Percentiles rank a stretch among this genome's conserved stretches.
These are phyloP conservation scores for Lysiphlebus fabarum DNA, from an alignment of 1,140 invertebrate species.

Conservation along the genomic window DNA sequence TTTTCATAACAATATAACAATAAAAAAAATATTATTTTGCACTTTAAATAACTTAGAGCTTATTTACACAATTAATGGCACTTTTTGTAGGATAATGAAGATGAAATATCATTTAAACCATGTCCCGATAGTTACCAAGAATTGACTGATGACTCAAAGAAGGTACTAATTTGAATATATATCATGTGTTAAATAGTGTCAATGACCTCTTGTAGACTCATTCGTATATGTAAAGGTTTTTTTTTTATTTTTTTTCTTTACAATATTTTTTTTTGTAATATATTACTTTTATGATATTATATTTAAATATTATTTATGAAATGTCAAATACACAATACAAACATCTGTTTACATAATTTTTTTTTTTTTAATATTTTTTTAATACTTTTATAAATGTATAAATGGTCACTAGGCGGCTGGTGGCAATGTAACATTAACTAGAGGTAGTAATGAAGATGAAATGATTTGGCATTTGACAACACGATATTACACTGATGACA, in stretches of 20 bases:
- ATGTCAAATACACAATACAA: slow-evolving; percentile 6
- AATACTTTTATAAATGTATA: slow-evolving; percentile 20
- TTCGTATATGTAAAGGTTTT: slow-evolving; percentile 1
- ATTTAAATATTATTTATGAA: slow-evolving; percentile 19
- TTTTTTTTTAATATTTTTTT: slow-evolving; percentile 19
- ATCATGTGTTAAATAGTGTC: slow-evolving; percentile 16
- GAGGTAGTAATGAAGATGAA: slow-evolving; percentile 51
- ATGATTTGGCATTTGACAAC: slow-evolving; percentile 54
- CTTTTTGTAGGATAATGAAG: slow-evolving; percentile 39
- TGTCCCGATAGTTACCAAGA: slow-evolving; percentile 55
- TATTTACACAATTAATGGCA: not conserved
- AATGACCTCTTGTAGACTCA: slow-evolving; percentile 1
- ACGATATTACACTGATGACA: slow-evolving; percentile 68
- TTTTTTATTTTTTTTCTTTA: slow-evolving; percentile 20
- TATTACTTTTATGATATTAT: slow-evolving; percentile 3
- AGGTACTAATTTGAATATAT: slow-evolving; percentile 46
- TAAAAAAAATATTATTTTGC: not conserved
- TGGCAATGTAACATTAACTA: slow-evolving; percentile 53
- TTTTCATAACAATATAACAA: not conserved
- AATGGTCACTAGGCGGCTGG: slow-evolving; percentile 40
- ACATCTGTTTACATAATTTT: slow-evolving; percentile 16
- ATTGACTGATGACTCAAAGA: slow-evolving; percentile 49
- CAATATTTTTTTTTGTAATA: slow-evolving; percentile 26
- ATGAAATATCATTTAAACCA: slow-evolving; percentile 49
- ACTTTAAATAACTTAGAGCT: slow-evolving; percentile 1